These are phyloP conservation scores for Eurypyga helias DNA, from an alignment of 2,113 vertebrate genomes.

Conservation along the genomic window DNA sequence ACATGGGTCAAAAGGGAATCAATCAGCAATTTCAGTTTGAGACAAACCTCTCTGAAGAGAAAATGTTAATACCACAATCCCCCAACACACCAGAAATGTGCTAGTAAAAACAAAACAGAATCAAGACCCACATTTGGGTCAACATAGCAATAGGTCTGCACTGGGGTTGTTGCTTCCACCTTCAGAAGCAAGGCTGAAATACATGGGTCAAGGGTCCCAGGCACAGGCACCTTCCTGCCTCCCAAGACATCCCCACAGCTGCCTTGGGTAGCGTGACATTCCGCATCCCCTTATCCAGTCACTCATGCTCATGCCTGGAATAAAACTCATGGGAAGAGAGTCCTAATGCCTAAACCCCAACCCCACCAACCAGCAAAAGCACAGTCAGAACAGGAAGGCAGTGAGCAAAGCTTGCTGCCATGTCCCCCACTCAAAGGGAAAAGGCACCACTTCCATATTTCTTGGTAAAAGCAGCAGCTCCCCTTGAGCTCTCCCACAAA, in stretches of 20 bases:
- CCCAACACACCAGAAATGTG: neutral
- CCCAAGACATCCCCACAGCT: neutral
- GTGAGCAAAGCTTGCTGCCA: neutral
- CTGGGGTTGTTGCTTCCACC: neutral
- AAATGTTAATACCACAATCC: neutral
- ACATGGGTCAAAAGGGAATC: neutral
- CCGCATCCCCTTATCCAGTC: neutral
- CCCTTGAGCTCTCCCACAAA: neutral
- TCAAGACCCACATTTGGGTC: neutral
- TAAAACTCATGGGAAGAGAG: neutral
- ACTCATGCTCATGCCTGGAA: neutral
- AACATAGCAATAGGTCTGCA: neutral
- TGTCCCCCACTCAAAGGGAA: neutral
- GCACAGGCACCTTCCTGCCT: neutral
- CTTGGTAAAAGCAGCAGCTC: neutral
- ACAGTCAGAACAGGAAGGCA: neutral
- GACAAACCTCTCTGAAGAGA: conserved; percentile 2
- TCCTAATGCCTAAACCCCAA: neutral
- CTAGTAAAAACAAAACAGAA: neutral
- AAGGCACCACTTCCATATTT: neutral
- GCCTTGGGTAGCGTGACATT: neutral
- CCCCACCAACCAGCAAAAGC: neutral
- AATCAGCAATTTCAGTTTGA: conserved; percentile 7
- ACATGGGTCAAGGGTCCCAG: neutral
- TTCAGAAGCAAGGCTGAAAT: neutral